Conservation (phyloP, 2,113 vertebrate species). For the Syrrhaptes paradoxus region DNA sequence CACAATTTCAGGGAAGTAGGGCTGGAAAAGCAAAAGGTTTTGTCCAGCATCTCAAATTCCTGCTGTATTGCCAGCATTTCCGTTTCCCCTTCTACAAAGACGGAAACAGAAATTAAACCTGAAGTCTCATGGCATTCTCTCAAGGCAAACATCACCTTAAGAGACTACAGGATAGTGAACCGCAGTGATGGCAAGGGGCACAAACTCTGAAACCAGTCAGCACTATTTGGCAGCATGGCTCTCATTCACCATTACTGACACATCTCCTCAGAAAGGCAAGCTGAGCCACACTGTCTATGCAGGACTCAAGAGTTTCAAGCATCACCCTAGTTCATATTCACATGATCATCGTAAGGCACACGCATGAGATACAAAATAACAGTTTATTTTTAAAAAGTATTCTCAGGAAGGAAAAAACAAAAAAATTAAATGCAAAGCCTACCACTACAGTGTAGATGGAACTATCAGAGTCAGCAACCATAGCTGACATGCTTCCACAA, state of each 20-base stretch:
- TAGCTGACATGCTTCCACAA: neutral
- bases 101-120: neutral
- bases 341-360: neutral
- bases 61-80: accelerated
- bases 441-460: neutral
- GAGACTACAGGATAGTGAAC: neutral
- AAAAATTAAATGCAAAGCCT: neutral
- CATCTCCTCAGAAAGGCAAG: neutral
- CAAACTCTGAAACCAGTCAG: neutral
- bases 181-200: neutral
- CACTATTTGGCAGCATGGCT: neutral
- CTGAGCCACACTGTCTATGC: accelerated
- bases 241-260: neutral
- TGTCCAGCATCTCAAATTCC: neutral
- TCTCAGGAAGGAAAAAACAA: neutral
- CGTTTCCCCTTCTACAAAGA: accelerated
- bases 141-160: neutral
- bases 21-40: neutral
- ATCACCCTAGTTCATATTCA: accelerated
- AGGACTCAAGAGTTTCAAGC: neutral
- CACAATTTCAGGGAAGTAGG: neutral
- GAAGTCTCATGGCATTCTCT: neutral
- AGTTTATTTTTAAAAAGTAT: neutral
- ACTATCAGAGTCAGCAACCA: neutral
- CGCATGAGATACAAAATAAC: neutral